These are phyloP conservation scores for Sminthopsis crassicaudata DNA, from an alignment of 2,113 vertebrate genomes.

Conservation along the genomic window DNA sequence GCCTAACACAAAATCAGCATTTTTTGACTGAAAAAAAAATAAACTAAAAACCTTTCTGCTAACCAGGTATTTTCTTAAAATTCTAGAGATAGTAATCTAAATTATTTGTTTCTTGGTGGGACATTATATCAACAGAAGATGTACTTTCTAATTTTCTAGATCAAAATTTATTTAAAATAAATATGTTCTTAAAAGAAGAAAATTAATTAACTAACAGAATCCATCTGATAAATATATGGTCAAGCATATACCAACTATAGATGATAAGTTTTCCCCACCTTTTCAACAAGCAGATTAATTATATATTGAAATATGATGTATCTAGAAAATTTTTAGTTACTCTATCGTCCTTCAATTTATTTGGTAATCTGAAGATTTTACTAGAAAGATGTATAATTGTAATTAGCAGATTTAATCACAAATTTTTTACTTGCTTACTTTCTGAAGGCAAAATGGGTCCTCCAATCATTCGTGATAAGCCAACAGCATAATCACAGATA, in stretches of 20 bases:
- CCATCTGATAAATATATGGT: not conserved
- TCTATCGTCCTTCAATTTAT: not conserved
- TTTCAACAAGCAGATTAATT: not conserved
- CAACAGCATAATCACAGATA: conserved; percentile 97
- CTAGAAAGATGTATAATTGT: not conserved
- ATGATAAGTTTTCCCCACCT: not conserved
- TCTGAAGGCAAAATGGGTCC: conserved; percentile 97
- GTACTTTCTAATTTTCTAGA: not conserved
- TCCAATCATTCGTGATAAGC: conserved; percentile 96
- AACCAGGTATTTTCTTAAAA: not conserved
- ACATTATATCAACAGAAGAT: not conserved
- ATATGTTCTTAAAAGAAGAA: not conserved
- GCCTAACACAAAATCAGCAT: not conserved
- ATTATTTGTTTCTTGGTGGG: not conserved
- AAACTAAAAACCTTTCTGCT: not conserved
- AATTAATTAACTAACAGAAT: not conserved
- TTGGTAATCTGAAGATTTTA: not conserved
- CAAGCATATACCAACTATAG: not conserved
- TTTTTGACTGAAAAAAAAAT: not conserved
- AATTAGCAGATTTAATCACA: not conserved
- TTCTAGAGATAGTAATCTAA: not conserved
- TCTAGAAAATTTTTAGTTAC: not conserved
- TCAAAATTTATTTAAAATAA: not conserved
- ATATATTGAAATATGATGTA: not conserved
- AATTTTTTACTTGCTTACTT: conserved; percentile 83